Evolutionary conservation across 2,113 vertebrate genomes (phyloP).

Genomic region (Bos indicus): DNA sequence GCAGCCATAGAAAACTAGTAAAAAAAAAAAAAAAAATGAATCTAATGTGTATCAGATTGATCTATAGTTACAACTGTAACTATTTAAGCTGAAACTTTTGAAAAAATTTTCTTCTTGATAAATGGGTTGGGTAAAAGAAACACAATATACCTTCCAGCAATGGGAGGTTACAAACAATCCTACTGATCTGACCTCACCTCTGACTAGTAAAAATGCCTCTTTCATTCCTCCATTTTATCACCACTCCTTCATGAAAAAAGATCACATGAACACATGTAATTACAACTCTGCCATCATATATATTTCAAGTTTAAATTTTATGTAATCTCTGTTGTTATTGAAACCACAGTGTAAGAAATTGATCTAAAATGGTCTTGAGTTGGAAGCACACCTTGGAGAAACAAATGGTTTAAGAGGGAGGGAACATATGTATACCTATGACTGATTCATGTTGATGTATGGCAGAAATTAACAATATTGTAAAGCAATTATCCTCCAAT

Average conservation of each 20-base stretch:
- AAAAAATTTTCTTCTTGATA: conserved; percentile 1
- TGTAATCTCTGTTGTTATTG: not conserved
- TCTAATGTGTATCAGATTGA: not conserved
- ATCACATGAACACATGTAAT: not conserved
- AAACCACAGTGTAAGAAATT: not conserved
- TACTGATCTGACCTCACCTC: not conserved
- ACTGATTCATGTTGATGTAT: not conserved
- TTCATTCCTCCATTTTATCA: not conserved
- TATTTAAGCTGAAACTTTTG: not conserved
- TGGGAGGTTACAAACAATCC: not conserved
- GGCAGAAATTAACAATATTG: not conserved
- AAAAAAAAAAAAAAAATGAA: conserved; percentile 4
- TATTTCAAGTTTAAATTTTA: not conserved
- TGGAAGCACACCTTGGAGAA: not conserved
- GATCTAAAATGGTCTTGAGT: not conserved
- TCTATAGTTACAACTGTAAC: not conserved
- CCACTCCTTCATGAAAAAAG: not conserved
- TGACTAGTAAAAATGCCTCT: not conserved
- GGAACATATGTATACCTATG: not conserved
- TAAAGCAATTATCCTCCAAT: not conserved
- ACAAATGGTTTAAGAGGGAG: not conserved
- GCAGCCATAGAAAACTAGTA: not conserved
- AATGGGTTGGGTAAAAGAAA: not conserved
- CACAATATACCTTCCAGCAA: not conserved
- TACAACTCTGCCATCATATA: not conserved